These are phyloP conservation scores for Tautogolabrus adspersus DNA, from an alignment of 2,113 vertebrate species.

Conservation along the genomic window DNA sequence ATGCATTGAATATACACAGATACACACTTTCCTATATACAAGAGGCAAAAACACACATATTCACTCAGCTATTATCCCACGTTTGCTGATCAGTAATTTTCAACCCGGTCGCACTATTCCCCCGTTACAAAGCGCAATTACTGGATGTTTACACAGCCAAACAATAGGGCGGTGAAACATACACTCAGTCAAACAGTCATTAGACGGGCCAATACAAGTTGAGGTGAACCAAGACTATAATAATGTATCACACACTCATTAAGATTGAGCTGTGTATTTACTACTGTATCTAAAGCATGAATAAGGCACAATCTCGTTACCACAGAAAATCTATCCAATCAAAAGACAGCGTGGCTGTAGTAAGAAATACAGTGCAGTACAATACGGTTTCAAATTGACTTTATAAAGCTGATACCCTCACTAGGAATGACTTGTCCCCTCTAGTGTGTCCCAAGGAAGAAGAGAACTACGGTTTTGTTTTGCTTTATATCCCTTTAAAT, in stretches of 20 bases:
- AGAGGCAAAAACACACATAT: slow-evolving; percentile 40
- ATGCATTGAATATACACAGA: slow-evolving; percentile 28
- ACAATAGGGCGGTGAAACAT: slow-evolving; percentile 68
- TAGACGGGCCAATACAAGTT: slow-evolving; percentile 57
- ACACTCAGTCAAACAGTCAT: slow-evolving; percentile 74
- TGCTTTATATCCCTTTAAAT: too few species aligned
- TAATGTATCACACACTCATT: slow-evolving; percentile 52
- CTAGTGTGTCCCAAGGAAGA: background rate
- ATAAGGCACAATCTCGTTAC: background rate
- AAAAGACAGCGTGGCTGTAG: background rate
- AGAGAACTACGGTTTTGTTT: too few species aligned
- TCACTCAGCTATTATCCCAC: slow-evolving; percentile 57
- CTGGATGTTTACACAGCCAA: slow-evolving; percentile 73
- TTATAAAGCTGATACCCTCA: background rate
- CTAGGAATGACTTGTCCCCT: background rate
- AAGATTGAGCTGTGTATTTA: slow-evolving; percentile 38
- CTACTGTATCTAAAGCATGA: slow-evolving; percentile 3
- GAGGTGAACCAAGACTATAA: slow-evolving; percentile 62
- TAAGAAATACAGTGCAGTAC: background rate
- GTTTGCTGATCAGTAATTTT: slow-evolving; percentile 77
- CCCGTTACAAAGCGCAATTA: slow-evolving; percentile 69
- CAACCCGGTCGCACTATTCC: slow-evolving; percentile 59
- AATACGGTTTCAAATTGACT: slow-evolving; percentile 1
- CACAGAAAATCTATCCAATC: slow-evolving; percentile 4
- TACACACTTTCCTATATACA: background rate